Conservation (phyloP, 2,888 invertebrate genomes). For the Lobophora halterata region DNA sequence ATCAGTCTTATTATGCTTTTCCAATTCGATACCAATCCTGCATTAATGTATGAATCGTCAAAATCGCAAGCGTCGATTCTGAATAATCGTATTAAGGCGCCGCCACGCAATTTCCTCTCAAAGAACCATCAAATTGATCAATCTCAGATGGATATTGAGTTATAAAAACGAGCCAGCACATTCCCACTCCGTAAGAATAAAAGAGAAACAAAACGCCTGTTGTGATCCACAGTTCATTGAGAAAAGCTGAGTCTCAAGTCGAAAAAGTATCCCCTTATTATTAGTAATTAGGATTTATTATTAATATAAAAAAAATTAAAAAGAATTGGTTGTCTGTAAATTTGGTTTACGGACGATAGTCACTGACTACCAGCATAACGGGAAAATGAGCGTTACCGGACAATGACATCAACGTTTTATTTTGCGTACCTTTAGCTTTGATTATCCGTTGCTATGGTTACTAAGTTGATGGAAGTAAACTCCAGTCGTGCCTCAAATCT, state of each 20-base stretch:
- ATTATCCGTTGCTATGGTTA: too few relatives aligned
- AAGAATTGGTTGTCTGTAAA: too few relatives aligned
- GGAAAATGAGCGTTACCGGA: too few relatives aligned
- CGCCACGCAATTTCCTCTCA: conserved; percentile 17
- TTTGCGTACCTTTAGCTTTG: too few relatives aligned
- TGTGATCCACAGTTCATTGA: conserved; percentile 17
- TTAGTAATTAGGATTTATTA: too few relatives aligned
- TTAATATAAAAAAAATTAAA: too few relatives aligned
- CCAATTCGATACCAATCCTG: background rate
- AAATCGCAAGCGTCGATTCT: conserved; percentile 16
- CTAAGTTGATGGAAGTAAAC: background rate
- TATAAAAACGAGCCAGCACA: conserved; percentile 25
- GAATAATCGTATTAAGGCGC: conserved; percentile 3
- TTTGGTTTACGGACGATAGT: too few relatives aligned
- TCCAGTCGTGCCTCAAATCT: too few relatives aligned
- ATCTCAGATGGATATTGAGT: conserved; percentile 23
- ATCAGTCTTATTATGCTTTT: conserved; percentile 4
- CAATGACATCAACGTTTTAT: too few relatives aligned
- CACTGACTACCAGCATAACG: too few relatives aligned
- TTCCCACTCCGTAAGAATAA: conserved; percentile 21
- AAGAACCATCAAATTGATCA: conserved; percentile 22
- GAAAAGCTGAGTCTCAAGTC: conserved; percentile 1
- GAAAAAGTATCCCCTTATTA: too few relatives aligned
- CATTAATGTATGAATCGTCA: conserved; percentile 11
- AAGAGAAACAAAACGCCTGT: conserved; percentile 26